Evolutionary conservation across 1,140 invertebrate species (phyloP), one percentile per base, ranked within the genome.

Genomic region (Wasmannia auropunctata): DNA sequence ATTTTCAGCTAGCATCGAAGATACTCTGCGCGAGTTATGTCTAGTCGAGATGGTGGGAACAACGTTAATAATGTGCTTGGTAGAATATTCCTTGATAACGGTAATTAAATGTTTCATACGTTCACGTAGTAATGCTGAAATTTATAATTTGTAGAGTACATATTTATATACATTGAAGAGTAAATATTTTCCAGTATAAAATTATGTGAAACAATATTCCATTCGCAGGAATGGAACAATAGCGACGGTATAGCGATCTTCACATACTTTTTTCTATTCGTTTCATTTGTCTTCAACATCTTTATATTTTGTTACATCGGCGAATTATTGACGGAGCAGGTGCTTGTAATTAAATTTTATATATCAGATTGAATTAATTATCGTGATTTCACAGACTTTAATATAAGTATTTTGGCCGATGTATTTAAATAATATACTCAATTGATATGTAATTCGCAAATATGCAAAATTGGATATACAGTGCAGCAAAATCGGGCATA

Each of bases 291-390:
- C n/a, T 90, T 91, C 49, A 92, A 92, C 69, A 91, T 91, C 16
- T 91, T 91, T 37, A 90, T 92, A 58, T 91, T 90, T 60, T 92
- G 91, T 46, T 86, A 89, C 25, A 91, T 92, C 46, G 88, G 91
- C 19, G 87, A 92, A 49, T n/a, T 92, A 11, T 77, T 92, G 0
- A 84, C 80, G 10, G 69, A 91, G 46, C 75, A 92, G 86, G 91
- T 92, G 86, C 54, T 34, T 69, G 51, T 49, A 28, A 11, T 65
- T 76, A 40, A 46, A 37, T 63, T 72, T 70, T 70, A 67, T 70
- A 67, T 60, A 8, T 14, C 16, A 6, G 8, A 62, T 25, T 40
- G 6, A 49, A 34, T 72, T 54, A 19, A 63, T 63, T 63, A 43
- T 16, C 22, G 31, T 85, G 10, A 63, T n/a, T 56, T 37, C 19